Base-by-base conservation (phyloP, 2,888 invertebrate genomes). In the Sussaba pulchella region DNA sequence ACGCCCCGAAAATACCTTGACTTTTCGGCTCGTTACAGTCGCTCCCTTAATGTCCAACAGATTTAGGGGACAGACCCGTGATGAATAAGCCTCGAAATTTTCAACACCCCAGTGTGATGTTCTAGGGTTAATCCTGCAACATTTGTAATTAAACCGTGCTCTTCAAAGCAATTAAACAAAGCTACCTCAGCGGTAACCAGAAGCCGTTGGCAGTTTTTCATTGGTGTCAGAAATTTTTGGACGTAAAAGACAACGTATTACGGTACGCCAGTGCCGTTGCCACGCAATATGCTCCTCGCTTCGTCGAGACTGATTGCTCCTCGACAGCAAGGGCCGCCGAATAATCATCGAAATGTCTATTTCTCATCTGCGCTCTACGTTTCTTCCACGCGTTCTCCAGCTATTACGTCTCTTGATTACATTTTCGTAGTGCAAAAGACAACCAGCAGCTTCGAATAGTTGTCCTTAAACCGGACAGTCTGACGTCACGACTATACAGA, bases 401-500 rank as follows among this genome's bases (percentile, higher is more conserved):
- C 45, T 63, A 45, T 81, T 45, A 50, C 54, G 52, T 21, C 31
- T 57, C 63, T 31, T 57, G 70, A 57, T 54, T 74, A 74, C 43
- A 67, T 80, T 76, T 72, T 64, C 59, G 61, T 67, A 2, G 47
- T 54, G 19, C 26, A 31, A 31, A 17, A n/a, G 41, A 52, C 67
- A 71, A 52, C 31, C 17, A 43, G 71, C 73, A 54, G 26, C 54
- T 17, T 63, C 70, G 74, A 50, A 66, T 66, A 75, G 82, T 72
- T 19, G 47, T 74, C 21, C 47, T 72, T 47, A 52, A 24, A 45
- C 41, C 43, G 50, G 52, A 59, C 66, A 82, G 54, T 26, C 86
- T 88, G 87, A 88, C 85, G 89, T 89, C 88, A 87, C n/a, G 85
- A 82, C 45, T 67, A 82, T 85, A 87, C 88, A 87, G 6, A 85